Percentiles rank a stretch among this genome's conserved stretches.
Conservation (phyloP, 2,113 vertebrate genomes). For the Propithecus coquereli region DNA sequence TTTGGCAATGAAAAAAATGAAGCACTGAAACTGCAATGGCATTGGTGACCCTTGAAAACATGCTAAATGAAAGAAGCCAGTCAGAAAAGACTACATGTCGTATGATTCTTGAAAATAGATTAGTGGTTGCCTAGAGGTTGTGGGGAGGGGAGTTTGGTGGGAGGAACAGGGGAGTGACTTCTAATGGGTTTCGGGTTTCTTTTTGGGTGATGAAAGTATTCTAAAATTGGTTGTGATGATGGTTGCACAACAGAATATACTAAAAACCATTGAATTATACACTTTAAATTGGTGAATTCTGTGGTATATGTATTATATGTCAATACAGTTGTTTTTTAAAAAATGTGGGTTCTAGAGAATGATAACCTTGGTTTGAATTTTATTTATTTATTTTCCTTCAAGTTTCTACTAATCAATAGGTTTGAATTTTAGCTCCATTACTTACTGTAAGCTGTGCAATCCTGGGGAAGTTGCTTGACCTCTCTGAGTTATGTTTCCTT, state of each 20-base stretch:
- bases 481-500: slow-evolving; percentile 48
- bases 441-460: neutral
- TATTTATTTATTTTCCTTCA: too few species aligned
- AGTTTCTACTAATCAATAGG: neutral
- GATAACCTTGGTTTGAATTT: neutral
- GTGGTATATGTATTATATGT: neutral
- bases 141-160: neutral
- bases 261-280: neutral
- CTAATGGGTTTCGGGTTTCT: neutral
- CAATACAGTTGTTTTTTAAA: neutral
- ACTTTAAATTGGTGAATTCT: neutral
- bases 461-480: neutral
- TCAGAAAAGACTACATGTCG: neutral
- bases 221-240: neutral
- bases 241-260: neutral
- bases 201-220: neutral
- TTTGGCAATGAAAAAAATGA: neutral
- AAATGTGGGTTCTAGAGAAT: slow-evolving; percentile 38
- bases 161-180: neutral
- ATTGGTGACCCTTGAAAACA: neutral
- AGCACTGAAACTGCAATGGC: neutral
- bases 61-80: neutral
- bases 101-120: neutral
- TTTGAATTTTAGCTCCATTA: slow-evolving; percentile 31
- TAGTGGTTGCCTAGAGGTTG: neutral